A percentile compares a stretch with the other conserved stretches of the same genome.
These are phyloP conservation scores for Epizoanthus illoricatus DNA, from an alignment of 92 coral and sea anemone species.

Conservation along the genomic window DNA sequence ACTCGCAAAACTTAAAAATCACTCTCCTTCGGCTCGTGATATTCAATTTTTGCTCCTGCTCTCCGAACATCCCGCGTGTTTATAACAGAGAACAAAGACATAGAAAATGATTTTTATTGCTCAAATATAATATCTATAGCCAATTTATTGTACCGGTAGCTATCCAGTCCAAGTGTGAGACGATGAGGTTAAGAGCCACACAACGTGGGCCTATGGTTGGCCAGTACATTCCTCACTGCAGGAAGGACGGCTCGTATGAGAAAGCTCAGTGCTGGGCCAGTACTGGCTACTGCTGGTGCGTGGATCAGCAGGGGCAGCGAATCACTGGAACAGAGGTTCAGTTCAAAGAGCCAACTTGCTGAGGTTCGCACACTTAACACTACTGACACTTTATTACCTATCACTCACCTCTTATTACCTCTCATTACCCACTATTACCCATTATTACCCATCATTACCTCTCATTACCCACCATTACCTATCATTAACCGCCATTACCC, in stretches of 20 bases:
- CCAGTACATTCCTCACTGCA: conserved; percentile 56
- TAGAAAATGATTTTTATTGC: no score
- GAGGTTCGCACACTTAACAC: conserved; percentile 3
- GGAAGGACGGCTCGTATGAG: conserved; percentile 54
- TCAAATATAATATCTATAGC: no score
- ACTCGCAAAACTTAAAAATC: no score
- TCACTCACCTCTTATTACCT: no score
- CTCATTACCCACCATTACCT: no score
- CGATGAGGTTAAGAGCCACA: conserved; percentile 43
- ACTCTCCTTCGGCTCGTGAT: no score
- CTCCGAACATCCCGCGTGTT: no score
- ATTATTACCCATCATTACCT: no score
- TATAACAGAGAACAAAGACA: no score
- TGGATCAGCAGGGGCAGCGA: conserved; percentile 46
- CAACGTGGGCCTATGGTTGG: conserved; percentile 54
- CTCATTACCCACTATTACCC: no score
- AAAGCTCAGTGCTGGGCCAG: conserved; percentile 69
- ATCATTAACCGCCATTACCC: no score
- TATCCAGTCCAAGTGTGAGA: conserved; percentile 51
- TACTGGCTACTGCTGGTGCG: conserved; percentile 80
- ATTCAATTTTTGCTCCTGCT: no score
- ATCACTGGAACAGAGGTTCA: conserved; percentile 54
- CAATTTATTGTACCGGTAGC: conserved; percentile 1
- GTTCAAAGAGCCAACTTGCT: conserved; percentile 55
- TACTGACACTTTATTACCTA: background rate